Conservation (phyloP, 2,888 invertebrate species). For the Drosophila villosipedis region DNA sequence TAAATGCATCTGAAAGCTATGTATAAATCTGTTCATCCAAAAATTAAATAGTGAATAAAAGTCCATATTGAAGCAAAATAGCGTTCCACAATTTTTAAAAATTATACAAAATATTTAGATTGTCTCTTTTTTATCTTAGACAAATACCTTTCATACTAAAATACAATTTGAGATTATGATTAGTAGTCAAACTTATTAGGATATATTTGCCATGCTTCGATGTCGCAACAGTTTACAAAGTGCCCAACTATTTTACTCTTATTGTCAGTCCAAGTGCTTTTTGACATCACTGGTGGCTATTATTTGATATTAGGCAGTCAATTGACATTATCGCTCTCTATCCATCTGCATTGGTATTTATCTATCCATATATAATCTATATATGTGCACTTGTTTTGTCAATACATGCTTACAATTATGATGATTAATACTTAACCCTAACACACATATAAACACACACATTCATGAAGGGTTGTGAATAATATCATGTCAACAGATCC, state of each 20-base stretch:
- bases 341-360: background rate
- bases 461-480: background rate
- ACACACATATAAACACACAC: background rate
- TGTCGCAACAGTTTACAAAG: background rate
- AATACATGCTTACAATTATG: slow-evolving; percentile 3
- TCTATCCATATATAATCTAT: background rate
- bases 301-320: slow-evolving; percentile 8
- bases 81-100: background rate
- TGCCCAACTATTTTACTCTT: slow-evolving; percentile 4
- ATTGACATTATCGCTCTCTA: slow-evolving; percentile 18
- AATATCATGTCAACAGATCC: slow-evolving; percentile 5
- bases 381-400: background rate
- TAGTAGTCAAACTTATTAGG: background rate
- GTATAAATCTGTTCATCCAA: background rate
- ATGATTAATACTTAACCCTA: slow-evolving; percentile 18
- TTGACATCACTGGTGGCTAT: slow-evolving; percentile 7
- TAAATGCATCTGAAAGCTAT: background rate
- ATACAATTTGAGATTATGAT: background rate
- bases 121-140: no score
- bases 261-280: slow-evolving; percentile 17
- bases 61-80: background rate
- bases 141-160: background rate
- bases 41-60: background rate
- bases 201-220: background rate
- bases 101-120: background rate